phyloP scores from a whole-genome alignment of 2,113 vertebrate species.

The Haemorhous mexicanus region DNA sequence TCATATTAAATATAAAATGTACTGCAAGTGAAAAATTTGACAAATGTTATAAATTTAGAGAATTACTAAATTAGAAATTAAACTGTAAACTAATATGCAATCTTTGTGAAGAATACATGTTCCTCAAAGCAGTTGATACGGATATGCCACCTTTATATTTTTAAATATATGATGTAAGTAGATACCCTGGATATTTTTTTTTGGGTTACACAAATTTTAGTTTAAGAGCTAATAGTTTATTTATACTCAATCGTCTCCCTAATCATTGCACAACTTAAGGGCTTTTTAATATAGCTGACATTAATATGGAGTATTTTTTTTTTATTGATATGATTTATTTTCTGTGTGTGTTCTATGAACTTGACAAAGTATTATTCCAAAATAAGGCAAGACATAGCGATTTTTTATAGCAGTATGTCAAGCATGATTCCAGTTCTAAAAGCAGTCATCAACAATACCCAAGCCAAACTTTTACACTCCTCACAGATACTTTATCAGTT shows the following conservation, averaged over 20 bases:
- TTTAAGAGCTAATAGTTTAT: background rate
- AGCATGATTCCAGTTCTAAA: background rate
- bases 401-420: background rate
- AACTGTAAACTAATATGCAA: background rate
- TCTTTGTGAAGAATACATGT: background rate
- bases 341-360: background rate
- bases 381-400: background rate
- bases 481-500: background rate
- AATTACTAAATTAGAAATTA: background rate
- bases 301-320: background rate
- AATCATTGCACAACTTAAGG: background rate
- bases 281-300: background rate
- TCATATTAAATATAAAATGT: background rate
- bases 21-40: background rate
- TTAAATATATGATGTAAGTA: background rate
- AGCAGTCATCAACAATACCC: background rate
- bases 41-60: background rate
- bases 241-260: background rate
- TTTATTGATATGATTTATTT: background rate
- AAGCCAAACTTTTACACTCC: background rate
- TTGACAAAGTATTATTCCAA: background rate
- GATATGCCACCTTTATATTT: background rate
- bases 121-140: background rate
- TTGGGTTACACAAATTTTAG: background rate
- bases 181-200: background rate